Conservation (phyloP, 2,113 vertebrate species). For the Ciconia boyciana region DNA sequence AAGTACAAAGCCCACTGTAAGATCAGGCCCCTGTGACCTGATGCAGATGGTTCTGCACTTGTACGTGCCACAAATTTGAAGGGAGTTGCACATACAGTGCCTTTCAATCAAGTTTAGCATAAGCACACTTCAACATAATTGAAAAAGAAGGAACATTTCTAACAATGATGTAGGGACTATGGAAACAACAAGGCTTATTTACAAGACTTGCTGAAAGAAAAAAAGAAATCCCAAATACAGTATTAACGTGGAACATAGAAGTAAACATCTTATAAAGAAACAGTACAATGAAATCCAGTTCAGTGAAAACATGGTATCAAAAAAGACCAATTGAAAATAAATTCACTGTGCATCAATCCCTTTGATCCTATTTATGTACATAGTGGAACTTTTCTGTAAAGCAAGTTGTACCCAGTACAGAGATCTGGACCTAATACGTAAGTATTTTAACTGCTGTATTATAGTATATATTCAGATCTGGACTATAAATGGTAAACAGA, state of each 20-base stretch:
- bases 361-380: slow-evolving; percentile 69
- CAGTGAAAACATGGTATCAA: slow-evolving; percentile 57
- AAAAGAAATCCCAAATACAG: background rate
- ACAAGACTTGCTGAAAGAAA: slow-evolving; percentile 46
- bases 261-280: slow-evolving; percentile 57
- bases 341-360: slow-evolving; percentile 53
- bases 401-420: slow-evolving; percentile 62
- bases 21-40: background rate
- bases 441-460: slow-evolving; percentile 56
- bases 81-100: background rate
- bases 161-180: background rate
- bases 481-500: slow-evolving; percentile 62
- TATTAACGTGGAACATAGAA: slow-evolving; percentile 41
- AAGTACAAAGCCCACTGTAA: background rate
- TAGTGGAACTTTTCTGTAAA: slow-evolving; percentile 55
- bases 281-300: slow-evolving; percentile 69
- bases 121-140: background rate
- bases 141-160: background rate
- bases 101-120: background rate
- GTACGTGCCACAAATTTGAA: background rate
- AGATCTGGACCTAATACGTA: slow-evolving; percentile 52
- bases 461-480: slow-evolving; percentile 56
- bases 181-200: slow-evolving; percentile 57
- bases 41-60: background rate
- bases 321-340: slow-evolving; percentile 61